These are phyloP conservation scores for Neodontobutis hainanensis DNA, from an alignment of 2,113 vertebrate genomes.

Conservation along the genomic window DNA sequence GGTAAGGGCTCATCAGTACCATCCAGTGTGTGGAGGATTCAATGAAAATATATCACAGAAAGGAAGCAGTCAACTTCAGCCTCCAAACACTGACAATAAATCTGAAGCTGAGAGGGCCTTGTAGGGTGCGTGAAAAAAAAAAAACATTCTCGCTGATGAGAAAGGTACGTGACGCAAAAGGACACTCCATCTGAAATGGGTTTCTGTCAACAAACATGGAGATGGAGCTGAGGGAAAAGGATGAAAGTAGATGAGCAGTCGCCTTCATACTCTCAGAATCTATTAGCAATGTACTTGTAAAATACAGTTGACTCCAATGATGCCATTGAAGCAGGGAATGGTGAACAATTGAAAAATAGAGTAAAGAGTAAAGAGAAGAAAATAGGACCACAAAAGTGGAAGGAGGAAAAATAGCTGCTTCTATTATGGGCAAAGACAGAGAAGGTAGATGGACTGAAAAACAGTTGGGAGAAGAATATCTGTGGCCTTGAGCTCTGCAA, in stretches of 20 bases:
- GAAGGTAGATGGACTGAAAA: slow-evolving; percentile 8
- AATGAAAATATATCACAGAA: slow-evolving; percentile 75
- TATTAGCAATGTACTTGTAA: slow-evolving; percentile 44
- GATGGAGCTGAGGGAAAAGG: slow-evolving; percentile 41
- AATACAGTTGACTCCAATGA: slow-evolving; percentile 33
- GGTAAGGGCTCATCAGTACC: slow-evolving; percentile 69
- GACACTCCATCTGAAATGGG: slow-evolving; percentile 75
- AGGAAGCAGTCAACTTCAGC: slow-evolving; percentile 70
- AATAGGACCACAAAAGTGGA: slow-evolving; percentile 29
- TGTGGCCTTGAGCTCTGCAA: slow-evolving; percentile 33
- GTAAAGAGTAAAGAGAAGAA: slow-evolving; percentile 6
- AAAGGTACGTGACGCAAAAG: slow-evolving; percentile 76
- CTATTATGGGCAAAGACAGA: neutral
- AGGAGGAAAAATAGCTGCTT: slow-evolving; percentile 35
- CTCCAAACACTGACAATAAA: slow-evolving; percentile 72
- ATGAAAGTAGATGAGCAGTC: slow-evolving; percentile 44
- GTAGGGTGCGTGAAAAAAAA: slow-evolving; percentile 60
- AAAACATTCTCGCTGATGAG: slow-evolving; percentile 68
- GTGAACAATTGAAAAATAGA: slow-evolving; percentile 34
- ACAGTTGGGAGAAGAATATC: slow-evolving; percentile 33
- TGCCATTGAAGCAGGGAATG: slow-evolving; percentile 32
- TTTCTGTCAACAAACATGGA: slow-evolving; percentile 62
- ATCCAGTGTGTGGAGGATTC: slow-evolving; percentile 67
- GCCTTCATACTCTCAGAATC: slow-evolving; percentile 52
- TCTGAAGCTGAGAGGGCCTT: slow-evolving; percentile 71